Evolutionary conservation across 1,140 invertebrate genomes (phyloP).

Genomic region (Atta cephalotes): DNA sequence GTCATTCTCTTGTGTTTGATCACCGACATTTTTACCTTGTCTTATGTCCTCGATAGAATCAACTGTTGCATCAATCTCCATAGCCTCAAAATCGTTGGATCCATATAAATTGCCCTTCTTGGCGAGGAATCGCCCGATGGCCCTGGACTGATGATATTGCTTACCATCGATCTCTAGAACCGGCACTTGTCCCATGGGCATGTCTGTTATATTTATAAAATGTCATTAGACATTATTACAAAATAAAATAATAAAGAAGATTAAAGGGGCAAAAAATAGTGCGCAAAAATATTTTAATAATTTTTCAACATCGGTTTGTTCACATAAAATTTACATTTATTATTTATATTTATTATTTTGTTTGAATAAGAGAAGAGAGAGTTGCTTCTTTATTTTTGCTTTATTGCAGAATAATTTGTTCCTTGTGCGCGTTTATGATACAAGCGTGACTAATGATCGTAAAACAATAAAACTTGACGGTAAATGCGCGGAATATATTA

Average conservation of each 20-base stretch:
- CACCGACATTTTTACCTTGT: slow-evolving; percentile 80
- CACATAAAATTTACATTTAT: too few species aligned
- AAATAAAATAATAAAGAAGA: not conserved
- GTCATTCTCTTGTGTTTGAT: not conserved
- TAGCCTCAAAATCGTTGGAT: slow-evolving; percentile 87
- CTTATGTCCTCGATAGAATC: slow-evolving; percentile 88
- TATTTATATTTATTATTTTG: too few species aligned
- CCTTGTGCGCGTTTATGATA: not conserved
- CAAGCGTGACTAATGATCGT: not conserved
- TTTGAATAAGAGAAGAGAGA: too few species aligned
- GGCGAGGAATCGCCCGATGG: slow-evolving; percentile 90
- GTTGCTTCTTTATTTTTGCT: too few species aligned
- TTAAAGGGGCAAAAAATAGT: too few species aligned
- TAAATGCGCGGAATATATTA: not conserved
- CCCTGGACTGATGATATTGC: slow-evolving; percentile 88
- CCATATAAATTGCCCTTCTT: slow-evolving; percentile 89
- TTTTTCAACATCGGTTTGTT: too few species aligned
- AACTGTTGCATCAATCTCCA: slow-evolving; percentile 88
- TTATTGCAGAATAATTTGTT: not conserved
- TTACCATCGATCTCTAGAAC: slow-evolving; percentile 91
- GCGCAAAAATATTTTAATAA: too few species aligned
- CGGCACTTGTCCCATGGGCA: slow-evolving; percentile 91
- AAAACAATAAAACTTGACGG: not conserved
- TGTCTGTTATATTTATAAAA: slow-evolving; percentile 84
- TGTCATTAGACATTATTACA: not conserved